Conservation (phyloP, 2,797 vertebrate genomes). For the Malacoctenus gilli region DNA sequence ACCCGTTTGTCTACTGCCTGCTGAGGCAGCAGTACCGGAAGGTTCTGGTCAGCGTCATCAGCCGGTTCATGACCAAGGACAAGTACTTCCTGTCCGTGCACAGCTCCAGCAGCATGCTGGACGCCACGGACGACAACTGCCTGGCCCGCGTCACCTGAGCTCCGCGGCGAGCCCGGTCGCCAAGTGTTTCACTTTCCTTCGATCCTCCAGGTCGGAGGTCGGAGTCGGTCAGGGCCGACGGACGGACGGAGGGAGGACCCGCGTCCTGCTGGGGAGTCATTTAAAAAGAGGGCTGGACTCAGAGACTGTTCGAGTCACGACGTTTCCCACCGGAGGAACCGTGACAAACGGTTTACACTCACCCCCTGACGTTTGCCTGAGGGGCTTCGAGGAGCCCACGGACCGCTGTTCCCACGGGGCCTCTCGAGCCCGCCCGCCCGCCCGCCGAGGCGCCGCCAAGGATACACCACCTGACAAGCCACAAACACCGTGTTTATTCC, state of each 20-base stretch:
- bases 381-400: slow-evolving; percentile 20
- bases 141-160: slow-evolving; percentile 67
- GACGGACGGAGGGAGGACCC: slow-evolving; percentile 9
- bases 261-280: slow-evolving; percentile 30
- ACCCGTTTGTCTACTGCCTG: slow-evolving; percentile 85
- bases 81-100: slow-evolving; percentile 74
- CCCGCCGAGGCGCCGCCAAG: slow-evolving; percentile 32
- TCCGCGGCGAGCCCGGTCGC: background rate
- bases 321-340: slow-evolving; percentile 2
- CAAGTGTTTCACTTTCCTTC: background rate
- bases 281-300: slow-evolving; percentile 3
- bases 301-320: slow-evolving; percentile 4
- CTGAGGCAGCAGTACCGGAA: slow-evolving; percentile 84
- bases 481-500: slow-evolving; percentile 10
- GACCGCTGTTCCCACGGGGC: slow-evolving; percentile 38
- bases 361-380: slow-evolving; percentile 17
- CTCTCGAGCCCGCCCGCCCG: slow-evolving; percentile 14
- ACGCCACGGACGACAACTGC: slow-evolving; percentile 75
- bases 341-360: slow-evolving; percentile 8
- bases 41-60: slow-evolving; percentile 78
- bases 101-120: slow-evolving; percentile 81
- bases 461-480: slow-evolving; percentile 11
- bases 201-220: slow-evolving; percentile 20
- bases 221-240: slow-evolving; percentile 17
- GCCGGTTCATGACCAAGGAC: slow-evolving; percentile 76